Conservation (phyloP, 2,888 invertebrate genomes). For the Dysmachus trigonus region DNA sequence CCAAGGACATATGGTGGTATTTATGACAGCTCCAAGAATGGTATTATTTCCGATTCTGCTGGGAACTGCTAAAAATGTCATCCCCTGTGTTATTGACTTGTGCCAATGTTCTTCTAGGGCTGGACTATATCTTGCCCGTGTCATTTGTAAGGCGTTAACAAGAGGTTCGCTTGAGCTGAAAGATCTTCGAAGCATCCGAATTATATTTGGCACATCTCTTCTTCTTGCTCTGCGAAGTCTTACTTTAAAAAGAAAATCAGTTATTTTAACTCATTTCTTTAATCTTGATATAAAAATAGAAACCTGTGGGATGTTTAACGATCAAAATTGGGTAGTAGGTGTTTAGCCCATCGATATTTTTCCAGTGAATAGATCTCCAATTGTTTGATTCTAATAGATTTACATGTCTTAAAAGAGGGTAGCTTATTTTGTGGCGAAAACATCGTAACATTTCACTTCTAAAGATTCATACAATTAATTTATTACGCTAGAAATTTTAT, state of each 20-base stretch:
- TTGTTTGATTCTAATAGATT: neutral
- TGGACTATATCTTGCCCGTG: neutral
- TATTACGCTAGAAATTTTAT: neutral
- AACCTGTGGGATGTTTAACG: neutral
- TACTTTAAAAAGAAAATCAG: neutral
- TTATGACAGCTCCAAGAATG: slow-evolving; percentile 14
- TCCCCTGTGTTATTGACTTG: neutral
- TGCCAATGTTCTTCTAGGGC: slow-evolving; percentile 9
- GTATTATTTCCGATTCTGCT: neutral
- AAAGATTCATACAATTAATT: neutral
- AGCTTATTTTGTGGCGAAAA: neutral
- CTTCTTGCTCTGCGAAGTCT: neutral
- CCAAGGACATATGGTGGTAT: neutral
- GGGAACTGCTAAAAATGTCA: slow-evolving; percentile 14
- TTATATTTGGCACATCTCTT: neutral
- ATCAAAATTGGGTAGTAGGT: neutral
- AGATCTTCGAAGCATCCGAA: neutral
- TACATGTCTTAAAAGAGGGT: neutral
- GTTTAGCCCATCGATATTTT: neutral
- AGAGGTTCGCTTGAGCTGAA: neutral
- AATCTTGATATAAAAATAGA: neutral
- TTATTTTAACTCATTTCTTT: neutral
- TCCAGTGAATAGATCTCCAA: neutral
- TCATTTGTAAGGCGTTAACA: slow-evolving; percentile 9
- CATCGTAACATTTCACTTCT: neutral